Percentiles rank a stretch among this genome's conserved stretches.
Conservation (phyloP, 1,140 invertebrate genomes). For the Megalopta genalis region DNA sequence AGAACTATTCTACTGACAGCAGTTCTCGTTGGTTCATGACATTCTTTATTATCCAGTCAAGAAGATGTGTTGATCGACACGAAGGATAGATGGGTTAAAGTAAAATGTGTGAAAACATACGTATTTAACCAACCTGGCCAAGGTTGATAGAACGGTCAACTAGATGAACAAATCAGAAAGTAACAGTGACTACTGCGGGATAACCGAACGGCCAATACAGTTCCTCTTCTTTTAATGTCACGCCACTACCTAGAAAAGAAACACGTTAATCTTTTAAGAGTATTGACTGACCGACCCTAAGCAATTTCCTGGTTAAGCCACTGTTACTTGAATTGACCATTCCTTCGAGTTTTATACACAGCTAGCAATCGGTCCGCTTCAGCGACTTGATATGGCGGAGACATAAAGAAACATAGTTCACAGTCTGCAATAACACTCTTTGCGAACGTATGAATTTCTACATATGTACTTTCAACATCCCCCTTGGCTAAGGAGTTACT, state of each 20-base stretch:
- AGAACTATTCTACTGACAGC: too few species aligned
- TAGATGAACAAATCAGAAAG: constrained; percentile 28
- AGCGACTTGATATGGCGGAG: background rate
- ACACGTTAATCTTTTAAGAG: constrained; percentile 70
- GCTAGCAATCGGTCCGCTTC: background rate
- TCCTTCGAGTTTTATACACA: constrained; percentile 54
- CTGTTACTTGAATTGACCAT: constrained; percentile 55
- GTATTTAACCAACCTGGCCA: background rate
- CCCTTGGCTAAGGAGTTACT: too few species aligned
- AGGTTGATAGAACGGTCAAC: background rate
- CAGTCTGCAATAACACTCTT: constrained; percentile 22
- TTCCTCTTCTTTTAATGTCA: constrained; percentile 64
- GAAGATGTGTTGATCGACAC: background rate
- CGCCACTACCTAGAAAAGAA: constrained; percentile 66
- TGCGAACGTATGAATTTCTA: constrained; percentile 6
- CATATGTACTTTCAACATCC: too few species aligned
- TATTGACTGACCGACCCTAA: constrained; percentile 61
- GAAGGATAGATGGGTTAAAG: background rate
- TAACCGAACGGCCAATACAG: constrained; percentile 29
- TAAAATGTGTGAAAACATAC: background rate
- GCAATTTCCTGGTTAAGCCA: constrained; percentile 61
- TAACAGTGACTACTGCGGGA: constrained; percentile 3
- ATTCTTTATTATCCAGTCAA: background rate
- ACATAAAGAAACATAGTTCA: constrained; percentile 16
- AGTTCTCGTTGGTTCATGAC: too few species aligned